phyloP scores from a whole-genome alignment of 2,888 invertebrate species.

The Drosophila maculinotata region DNA sequence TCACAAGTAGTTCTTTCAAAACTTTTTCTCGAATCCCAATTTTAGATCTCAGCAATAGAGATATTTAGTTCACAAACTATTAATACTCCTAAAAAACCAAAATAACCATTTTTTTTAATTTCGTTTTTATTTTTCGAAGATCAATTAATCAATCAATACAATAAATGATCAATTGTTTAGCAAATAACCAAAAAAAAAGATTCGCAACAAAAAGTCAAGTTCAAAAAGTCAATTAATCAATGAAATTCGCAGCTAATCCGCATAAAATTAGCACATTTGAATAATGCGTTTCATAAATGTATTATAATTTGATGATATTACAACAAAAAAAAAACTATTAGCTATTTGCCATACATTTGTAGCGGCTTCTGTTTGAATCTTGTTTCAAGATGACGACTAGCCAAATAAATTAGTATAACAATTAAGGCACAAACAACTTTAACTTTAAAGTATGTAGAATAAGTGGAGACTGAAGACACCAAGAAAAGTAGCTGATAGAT shows the following conservation, averaged over 20 bases:
- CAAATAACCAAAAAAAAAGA: constrained; percentile 1
- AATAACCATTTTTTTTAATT: not conserved
- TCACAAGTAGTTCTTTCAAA: too few species aligned
- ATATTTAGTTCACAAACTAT: too few species aligned
- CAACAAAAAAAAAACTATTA: not conserved
- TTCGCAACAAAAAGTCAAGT: constrained; percentile 52
- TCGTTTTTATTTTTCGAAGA: not conserved
- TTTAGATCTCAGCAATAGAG: too few species aligned
- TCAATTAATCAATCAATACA: constrained; percentile 56
- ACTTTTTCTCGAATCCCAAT: too few species aligned
- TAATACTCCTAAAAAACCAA: too few species aligned
- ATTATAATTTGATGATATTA: constrained; percentile 8
- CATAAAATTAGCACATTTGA: constrained; percentile 25
- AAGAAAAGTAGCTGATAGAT: not conserved
- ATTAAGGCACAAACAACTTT: too few species aligned
- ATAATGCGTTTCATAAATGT: constrained; percentile 24
- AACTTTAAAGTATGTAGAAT: not conserved
- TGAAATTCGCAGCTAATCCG: constrained; percentile 18
- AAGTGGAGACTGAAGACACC: too few species aligned
- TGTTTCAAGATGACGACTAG: not conserved
- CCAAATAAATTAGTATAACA: constrained; percentile 5
- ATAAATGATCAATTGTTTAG: constrained; percentile 30
- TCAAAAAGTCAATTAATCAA: constrained; percentile 66
- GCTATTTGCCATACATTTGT: constrained; percentile 6
- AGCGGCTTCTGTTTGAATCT: constrained; percentile 35